Evolutionary conservation across 2,888 invertebrate species (phyloP).

Genomic region (Leucophenga maculata): DNA sequence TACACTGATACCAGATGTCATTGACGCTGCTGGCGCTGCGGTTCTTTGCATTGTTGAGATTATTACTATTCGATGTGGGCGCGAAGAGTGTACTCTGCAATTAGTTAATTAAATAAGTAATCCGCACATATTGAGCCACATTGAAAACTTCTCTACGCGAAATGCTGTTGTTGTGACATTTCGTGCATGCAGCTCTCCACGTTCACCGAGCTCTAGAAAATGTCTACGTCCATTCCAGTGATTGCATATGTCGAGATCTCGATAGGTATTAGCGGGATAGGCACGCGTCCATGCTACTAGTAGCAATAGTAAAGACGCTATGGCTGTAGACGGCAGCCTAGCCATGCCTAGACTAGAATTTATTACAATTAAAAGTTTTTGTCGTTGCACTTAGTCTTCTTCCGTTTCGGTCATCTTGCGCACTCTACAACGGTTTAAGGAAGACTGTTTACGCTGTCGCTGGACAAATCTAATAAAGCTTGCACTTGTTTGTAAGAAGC

Average conservation of each 20-base stretch:
- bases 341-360: not conserved
- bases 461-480: conserved; percentile 63
- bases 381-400: conserved; percentile 23
- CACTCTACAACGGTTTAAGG: conserved; percentile 48
- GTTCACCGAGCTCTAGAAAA: conserved; percentile 72
- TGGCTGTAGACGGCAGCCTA: not conserved
- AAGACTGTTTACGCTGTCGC: conserved; percentile 55
- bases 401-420: conserved; percentile 49
- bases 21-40: conserved; percentile 46
- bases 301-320: not conserved
- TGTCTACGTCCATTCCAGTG: conserved; percentile 72
- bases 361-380: not conserved
- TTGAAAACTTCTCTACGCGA: conserved; percentile 60
- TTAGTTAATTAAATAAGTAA: not conserved
- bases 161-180: conserved; percentile 70
- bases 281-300: conserved; percentile 46
- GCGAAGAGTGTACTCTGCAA: conserved; percentile 59
- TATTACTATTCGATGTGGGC: conserved; percentile 42
- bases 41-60: conserved; percentile 50
- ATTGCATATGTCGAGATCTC: conserved; percentile 71
- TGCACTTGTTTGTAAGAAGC: conserved; percentile 33
- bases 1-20: conserved; percentile 75
- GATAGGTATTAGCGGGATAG: conserved; percentile 65
- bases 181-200: conserved; percentile 70
- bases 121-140: conserved; percentile 21